Conservation (phyloP, 1,140 invertebrate genomes). For the Drosophila varians region DNA sequence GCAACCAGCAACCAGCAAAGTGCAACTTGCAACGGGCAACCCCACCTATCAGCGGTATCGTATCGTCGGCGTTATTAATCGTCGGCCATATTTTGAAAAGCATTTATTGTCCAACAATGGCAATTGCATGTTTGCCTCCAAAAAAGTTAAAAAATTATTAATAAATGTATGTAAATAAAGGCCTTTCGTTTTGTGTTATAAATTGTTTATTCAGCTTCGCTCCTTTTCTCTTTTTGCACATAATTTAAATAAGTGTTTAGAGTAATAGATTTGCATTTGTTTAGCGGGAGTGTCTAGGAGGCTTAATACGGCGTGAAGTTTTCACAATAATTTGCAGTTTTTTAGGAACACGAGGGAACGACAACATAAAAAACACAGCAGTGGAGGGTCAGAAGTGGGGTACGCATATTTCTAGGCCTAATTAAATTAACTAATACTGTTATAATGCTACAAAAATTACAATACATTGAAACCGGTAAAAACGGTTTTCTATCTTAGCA, state of each 20-base stretch:
- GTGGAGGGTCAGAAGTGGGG: constrained; percentile 8
- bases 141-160: neutral
- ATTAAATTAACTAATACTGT: constrained; percentile 82
- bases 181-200: constrained; percentile 63
- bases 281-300: constrained; percentile 41
- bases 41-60: neutral
- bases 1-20: neutral
- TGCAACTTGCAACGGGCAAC: constrained; percentile 2
- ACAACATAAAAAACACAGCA: constrained; percentile 44
- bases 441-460: constrained; percentile 66
- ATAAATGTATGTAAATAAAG: constrained; percentile 11
- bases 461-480: constrained; percentile 43
- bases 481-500: constrained; percentile 40
- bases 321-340: constrained; percentile 67
- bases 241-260: constrained; percentile 72
- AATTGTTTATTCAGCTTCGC: constrained; percentile 69
- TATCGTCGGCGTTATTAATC: constrained; percentile 34
- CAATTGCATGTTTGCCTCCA: constrained; percentile 32
- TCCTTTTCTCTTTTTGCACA: constrained; percentile 56
- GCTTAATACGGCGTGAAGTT: constrained; percentile 59
- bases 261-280: constrained; percentile 46
- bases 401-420: constrained; percentile 54
- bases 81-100: constrained; percentile 25
- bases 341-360: constrained; percentile 66
- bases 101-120: constrained; percentile 18